Evolutionary conservation across 2,797 vertebrate species (phyloP).

Genomic region (Champsocephalus esox): DNA sequence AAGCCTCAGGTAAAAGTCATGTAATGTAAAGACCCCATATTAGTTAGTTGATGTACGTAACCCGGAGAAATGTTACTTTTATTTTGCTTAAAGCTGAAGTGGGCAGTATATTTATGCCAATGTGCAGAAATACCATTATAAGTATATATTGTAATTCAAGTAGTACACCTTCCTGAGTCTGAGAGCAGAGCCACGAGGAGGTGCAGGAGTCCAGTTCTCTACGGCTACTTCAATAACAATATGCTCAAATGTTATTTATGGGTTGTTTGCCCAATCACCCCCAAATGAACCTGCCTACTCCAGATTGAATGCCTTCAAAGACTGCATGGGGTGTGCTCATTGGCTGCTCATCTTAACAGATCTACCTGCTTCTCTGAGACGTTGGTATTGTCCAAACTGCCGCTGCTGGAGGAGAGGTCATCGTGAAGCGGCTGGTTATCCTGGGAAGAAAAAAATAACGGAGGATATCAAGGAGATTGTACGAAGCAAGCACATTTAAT

Average conservation of each 20-base stretch:
- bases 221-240: no score
- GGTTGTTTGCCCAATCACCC: no score
- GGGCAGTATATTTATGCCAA: no score
- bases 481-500: fast-evolving
- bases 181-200: no score
- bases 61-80: background rate
- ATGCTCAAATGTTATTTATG: no score
- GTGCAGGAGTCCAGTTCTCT: no score
- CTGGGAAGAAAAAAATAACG: constrained; percentile 30
- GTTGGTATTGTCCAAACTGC: constrained; percentile 53
- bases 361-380: constrained; percentile 57
- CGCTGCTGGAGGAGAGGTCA: constrained; percentile 50
- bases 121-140: no score
- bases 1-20: no score
- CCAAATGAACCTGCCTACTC: no score
- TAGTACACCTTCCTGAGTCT: no score
- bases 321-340: background rate
- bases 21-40: background rate
- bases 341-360: background rate
- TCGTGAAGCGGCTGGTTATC: constrained; percentile 17
- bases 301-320: background rate
- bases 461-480: background rate
- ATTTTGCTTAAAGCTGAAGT: background rate
- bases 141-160: no score
- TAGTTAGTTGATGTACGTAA: background rate